Evolutionary conservation across 2,113 vertebrate species (phyloP).

Genomic region (Columba janthina): DNA sequence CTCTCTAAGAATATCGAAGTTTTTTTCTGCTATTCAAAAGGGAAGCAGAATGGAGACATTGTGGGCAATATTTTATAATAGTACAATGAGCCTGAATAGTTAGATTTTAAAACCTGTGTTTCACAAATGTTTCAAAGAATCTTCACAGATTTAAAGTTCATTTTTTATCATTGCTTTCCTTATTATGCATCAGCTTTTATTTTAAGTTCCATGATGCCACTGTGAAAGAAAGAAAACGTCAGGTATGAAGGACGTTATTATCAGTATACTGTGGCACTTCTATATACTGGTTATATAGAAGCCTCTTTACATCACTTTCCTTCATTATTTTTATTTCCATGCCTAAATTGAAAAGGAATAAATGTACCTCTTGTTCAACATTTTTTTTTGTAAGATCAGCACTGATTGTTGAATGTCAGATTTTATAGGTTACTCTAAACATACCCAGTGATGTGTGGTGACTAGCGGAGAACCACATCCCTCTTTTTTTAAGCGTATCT

Average conservation of each 20-base stretch:
- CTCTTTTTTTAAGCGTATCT: not conserved
- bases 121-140: constrained; percentile 16
- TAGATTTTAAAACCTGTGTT: not conserved
- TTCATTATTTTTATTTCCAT: not conserved
- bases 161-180: not conserved
- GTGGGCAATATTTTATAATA: constrained; percentile 22
- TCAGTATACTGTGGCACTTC: not conserved
- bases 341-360: not conserved
- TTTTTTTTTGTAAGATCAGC: not conserved
- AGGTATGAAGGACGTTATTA: not conserved
- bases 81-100: not conserved
- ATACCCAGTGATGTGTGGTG: accelerated
- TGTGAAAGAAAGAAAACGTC: not conserved
- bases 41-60: constrained; percentile 1
- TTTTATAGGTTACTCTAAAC: not conserved
- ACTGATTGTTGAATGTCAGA: not conserved
- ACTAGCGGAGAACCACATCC: not conserved
- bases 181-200: not conserved
- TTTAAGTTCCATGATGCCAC: not conserved
- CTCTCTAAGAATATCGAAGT: not conserved
- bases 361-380: not conserved
- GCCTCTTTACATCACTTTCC: not conserved
- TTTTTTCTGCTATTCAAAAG: not conserved
- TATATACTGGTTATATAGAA: not conserved
- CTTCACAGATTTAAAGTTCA: not conserved